These are phyloP conservation scores for Drosophila paranaensis DNA, from an alignment of 2,888 invertebrate species.

Conservation along the genomic window DNA sequence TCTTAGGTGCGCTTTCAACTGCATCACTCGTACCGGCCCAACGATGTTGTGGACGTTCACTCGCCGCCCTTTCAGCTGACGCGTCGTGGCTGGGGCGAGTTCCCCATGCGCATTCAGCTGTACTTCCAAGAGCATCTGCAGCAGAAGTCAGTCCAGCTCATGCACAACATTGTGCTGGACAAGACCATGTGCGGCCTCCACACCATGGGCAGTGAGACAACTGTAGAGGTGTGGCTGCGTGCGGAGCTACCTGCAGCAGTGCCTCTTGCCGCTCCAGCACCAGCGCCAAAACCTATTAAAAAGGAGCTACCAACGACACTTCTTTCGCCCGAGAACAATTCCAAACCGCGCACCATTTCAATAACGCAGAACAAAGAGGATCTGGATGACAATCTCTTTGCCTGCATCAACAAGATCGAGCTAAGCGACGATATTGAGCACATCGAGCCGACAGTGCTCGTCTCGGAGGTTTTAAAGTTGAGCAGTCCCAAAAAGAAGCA, in stretches of 20 bases:
- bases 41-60: slow-evolving; percentile 92
- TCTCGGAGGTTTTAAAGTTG: slow-evolving; percentile 67
- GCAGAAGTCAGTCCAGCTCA: slow-evolving; percentile 92
- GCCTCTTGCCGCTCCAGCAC: neutral
- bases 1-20: slow-evolving; percentile 88
- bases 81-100: slow-evolving; percentile 96
- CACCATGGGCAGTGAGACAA: slow-evolving; percentile 93
- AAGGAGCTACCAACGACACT: slow-evolving; percentile 3
- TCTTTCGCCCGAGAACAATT: slow-evolving; percentile 8
- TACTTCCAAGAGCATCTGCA: slow-evolving; percentile 89
- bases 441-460: slow-evolving; percentile 84
- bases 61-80: slow-evolving; percentile 93
- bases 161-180: slow-evolving; percentile 93
- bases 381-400: slow-evolving; percentile 82
- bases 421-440: slow-evolving; percentile 81
- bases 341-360: slow-evolving; percentile 63
- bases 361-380: slow-evolving; percentile 73
- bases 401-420: slow-evolving; percentile 80
- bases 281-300: slow-evolving; percentile 2
- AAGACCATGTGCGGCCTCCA: slow-evolving; percentile 93
- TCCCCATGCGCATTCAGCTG: slow-evolving; percentile 92
- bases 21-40: slow-evolving; percentile 94
- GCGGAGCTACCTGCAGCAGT: slow-evolving; percentile 22
- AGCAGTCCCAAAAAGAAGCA: slow-evolving; percentile 61
- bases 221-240: slow-evolving; percentile 90